phyloP scores from a whole-genome alignment of 2,113 vertebrate species.

The Pedionomus torquatus region DNA sequence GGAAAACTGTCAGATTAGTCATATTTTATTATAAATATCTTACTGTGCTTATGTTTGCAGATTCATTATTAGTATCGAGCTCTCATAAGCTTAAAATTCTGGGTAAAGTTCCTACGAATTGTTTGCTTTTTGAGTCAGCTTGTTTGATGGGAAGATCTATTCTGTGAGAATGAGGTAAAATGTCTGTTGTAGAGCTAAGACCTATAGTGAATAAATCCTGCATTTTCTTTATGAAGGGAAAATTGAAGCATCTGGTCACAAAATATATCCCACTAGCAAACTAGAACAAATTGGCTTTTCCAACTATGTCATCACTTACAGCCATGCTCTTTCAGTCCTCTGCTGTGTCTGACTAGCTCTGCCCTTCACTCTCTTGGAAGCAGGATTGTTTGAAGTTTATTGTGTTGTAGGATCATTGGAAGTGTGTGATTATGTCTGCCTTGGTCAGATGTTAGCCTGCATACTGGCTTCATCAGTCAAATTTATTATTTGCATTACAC shows the following conservation, averaged over 20 bases:
- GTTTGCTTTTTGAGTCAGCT: constrained; percentile 58
- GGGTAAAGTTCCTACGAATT: neutral
- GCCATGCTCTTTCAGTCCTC: rapidly evolving
- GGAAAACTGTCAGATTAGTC: neutral
- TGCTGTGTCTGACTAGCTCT: neutral
- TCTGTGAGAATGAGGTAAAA: neutral
- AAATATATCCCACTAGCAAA: neutral
- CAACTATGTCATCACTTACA: neutral
- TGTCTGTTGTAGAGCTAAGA: neutral
- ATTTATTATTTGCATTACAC: neutral
- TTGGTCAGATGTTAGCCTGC: neutral
- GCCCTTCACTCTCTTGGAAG: neutral
- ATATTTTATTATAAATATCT: neutral
- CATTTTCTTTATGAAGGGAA: neutral
- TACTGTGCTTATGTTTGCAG: neutral
- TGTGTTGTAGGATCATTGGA: neutral
- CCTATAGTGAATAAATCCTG: neutral
- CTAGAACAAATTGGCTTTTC: neutral
- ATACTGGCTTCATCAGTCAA: neutral
- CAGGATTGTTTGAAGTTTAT: neutral
- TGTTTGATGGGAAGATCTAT: neutral
- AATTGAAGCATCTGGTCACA: neutral
- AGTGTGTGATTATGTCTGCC: neutral
- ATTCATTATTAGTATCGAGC: neutral
- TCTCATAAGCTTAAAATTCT: neutral